Evolutionary conservation across 2,797 vertebrate genomes (phyloP).

Genomic region (Triplophysa yarkandensis): DNA sequence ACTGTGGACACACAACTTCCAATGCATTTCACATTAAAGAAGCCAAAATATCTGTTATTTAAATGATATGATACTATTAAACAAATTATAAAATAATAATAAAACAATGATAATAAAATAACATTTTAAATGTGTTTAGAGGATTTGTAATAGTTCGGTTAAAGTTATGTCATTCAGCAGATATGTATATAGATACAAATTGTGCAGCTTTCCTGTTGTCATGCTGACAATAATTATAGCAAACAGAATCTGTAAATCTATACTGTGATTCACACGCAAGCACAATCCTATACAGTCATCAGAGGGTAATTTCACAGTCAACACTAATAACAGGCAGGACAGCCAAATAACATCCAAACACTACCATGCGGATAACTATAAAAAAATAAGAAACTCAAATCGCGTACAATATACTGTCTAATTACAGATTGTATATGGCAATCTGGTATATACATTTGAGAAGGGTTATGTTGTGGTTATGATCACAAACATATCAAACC

Average conservation of each 20-base stretch:
- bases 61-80: not conserved
- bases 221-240: conserved; percentile 13
- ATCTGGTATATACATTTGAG: not conserved
- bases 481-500: too few species aligned
- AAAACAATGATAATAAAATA: too few species aligned
- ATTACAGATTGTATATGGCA: not conserved
- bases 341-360: not conserved
- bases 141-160: not conserved
- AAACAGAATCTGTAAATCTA: conserved; percentile 13
- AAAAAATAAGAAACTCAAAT: too few species aligned
- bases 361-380: not conserved
- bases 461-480: not conserved
- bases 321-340: conserved; percentile 10
- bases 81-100: too few species aligned
- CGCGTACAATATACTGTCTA: not conserved
- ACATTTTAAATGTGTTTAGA: not conserved
- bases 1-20: not conserved
- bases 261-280: not conserved
- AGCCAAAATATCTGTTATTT: not conserved
- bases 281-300: conserved; percentile 16
- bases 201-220: conserved; percentile 7
- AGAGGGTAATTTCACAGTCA: conserved; percentile 14
- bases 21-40: not conserved
- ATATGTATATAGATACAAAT: conserved; percentile 6
- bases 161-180: not conserved